Evolutionary conservation across 2,888 invertebrate genomes (phyloP).

Genomic region (Itoplectis maculator): DNA sequence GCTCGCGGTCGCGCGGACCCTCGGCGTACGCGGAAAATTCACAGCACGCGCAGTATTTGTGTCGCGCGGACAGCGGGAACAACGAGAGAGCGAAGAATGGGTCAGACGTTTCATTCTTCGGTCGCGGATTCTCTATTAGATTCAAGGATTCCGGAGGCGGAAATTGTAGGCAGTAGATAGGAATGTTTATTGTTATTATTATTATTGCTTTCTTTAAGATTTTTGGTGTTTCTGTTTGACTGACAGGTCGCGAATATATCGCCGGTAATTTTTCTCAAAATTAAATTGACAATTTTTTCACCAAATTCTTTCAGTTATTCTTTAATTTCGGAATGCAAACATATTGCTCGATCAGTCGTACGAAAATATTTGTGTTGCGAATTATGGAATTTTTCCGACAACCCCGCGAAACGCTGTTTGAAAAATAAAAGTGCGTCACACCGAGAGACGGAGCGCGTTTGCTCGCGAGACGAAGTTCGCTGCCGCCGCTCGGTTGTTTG

Average conservation of each 20-base stretch:
- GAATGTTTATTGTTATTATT: neutral
- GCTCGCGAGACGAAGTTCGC: neutral
- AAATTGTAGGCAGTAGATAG: neutral
- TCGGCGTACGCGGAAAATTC: constrained; percentile 40
- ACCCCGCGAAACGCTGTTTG: too few species aligned
- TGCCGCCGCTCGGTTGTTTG: neutral
- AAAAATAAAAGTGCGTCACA: constrained; percentile 3
- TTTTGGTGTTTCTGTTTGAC: too few species aligned
- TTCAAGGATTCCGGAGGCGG: neutral
- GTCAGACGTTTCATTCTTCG: neutral
- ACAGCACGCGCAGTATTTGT: constrained; percentile 6
- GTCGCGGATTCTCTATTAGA: neutral
- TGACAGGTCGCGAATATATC: too few species aligned
- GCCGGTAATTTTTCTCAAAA: too few species aligned
- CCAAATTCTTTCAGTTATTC: too few species aligned
- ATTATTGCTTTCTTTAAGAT: too few species aligned
- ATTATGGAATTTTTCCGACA: too few species aligned
- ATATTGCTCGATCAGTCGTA: too few species aligned
- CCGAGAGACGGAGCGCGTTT: neutral
- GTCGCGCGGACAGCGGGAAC: neutral
- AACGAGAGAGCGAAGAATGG: constrained; percentile 1
- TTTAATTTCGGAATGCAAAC: too few species aligned
- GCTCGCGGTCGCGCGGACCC: too few species aligned
- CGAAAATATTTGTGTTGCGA: too few species aligned
- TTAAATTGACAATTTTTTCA: too few species aligned